phyloP scores from a whole-genome alignment of 2,113 vertebrate species.

The Hippocampus mohnikei region DNA sequence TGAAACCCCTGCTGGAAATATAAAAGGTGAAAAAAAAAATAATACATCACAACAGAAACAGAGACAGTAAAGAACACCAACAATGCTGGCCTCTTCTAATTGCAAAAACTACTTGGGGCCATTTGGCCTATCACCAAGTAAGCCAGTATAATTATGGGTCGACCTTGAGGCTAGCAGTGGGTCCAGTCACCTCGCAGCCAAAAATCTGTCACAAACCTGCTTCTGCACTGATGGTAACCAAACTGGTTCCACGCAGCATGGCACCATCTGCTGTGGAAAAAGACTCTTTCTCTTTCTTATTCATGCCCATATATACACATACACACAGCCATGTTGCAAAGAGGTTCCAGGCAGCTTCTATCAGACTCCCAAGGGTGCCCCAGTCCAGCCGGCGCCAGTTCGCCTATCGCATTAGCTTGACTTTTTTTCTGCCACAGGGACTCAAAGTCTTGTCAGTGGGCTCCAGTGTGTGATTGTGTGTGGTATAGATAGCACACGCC shows the following conservation, averaged over 20 bases:
- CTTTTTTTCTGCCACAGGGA: slow-evolving; percentile 37
- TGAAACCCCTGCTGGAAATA: background rate
- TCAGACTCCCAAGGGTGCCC: slow-evolving; percentile 57
- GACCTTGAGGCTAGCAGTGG: slow-evolving; percentile 40
- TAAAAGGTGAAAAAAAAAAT: background rate
- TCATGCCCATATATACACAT: slow-evolving; percentile 5
- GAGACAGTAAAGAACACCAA: slow-evolving; percentile 9
- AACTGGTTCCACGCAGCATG: slow-evolving; percentile 50
- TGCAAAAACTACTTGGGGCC: background rate
- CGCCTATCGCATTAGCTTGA: slow-evolving; percentile 48
- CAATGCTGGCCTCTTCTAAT: background rate
- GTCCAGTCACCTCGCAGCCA: slow-evolving; percentile 27
- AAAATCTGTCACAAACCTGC: slow-evolving; percentile 45
- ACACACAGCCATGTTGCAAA: slow-evolving; percentile 19
- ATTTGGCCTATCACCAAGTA: slow-evolving; percentile 1
- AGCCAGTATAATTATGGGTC: slow-evolving; percentile 5
- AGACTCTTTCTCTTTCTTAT: background rate
- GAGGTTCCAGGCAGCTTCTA: slow-evolving; percentile 45
- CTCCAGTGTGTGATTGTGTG: slow-evolving; percentile 27
- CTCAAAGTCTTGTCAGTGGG: slow-evolving; percentile 37
- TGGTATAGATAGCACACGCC: slow-evolving; percentile 34
- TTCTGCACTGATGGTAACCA: slow-evolving; percentile 26
- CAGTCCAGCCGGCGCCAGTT: slow-evolving; percentile 44
- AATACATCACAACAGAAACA: slow-evolving; percentile 6
- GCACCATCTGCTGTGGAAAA: slow-evolving; percentile 44